Percentiles rank a stretch among this genome's conserved stretches.
Evolutionary conservation across 2,113 vertebrate species (phyloP).

Genomic region (Cacatua alba): DNA sequence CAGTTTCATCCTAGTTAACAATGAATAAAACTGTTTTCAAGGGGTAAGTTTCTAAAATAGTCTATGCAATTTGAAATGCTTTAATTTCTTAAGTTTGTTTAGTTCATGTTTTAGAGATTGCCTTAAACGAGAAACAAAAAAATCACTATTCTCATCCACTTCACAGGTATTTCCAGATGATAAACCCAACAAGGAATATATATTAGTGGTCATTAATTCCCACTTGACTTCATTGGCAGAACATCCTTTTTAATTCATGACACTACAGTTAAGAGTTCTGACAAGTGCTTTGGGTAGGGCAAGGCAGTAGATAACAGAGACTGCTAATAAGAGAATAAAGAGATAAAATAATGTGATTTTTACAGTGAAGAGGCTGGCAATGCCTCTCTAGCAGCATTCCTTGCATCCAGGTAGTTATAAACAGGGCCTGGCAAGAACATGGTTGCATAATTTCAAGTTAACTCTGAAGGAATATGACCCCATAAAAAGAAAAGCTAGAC

Average conservation of each 20-base stretch:
- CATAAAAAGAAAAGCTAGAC: neutral
- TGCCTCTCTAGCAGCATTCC: neutral
- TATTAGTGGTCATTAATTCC: constrained; percentile 36
- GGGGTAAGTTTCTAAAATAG: neutral
- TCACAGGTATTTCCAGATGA: neutral
- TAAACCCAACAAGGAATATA: constrained; percentile 34
- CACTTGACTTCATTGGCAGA: constrained; percentile 1
- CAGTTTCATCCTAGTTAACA: neutral
- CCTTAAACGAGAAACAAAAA: constrained; percentile 4
- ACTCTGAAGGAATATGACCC: neutral
- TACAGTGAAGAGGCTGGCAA: neutral
- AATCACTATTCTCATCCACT: neutral
- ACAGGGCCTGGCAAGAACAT: neutral
- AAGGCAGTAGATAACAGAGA: constrained; percentile 6
- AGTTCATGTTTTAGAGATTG: neutral
- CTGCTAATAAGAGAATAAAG: constrained; percentile 15
- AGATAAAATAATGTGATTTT: neutral
- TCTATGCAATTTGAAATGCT: neutral
- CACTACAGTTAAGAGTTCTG: neutral
- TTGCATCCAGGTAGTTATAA: neutral
- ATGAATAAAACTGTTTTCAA: neutral
- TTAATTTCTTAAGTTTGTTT: neutral
- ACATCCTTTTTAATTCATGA: constrained; percentile 31
- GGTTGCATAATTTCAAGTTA: neutral
- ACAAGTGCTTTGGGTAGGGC: constrained; percentile 17